Percentiles rank a stretch among this genome's conserved stretches.
phyloP scores from a whole-genome alignment of 2,888 invertebrate genomes.

The Nomada ferruginata region DNA sequence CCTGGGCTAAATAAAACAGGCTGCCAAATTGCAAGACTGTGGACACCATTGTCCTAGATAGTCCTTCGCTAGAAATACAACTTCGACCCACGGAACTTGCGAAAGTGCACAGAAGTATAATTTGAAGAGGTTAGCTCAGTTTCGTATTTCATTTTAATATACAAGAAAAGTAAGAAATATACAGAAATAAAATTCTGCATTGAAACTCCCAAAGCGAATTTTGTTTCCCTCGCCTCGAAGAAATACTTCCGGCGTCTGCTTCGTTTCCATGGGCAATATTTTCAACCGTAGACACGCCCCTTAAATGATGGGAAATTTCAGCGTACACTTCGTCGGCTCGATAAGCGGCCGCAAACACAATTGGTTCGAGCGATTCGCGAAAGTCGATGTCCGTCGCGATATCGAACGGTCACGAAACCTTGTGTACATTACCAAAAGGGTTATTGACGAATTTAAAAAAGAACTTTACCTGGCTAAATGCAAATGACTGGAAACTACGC shows the following conservation, averaged over 20 bases:
- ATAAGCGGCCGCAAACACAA: conserved; percentile 53
- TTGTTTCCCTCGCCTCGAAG: conserved; percentile 15
- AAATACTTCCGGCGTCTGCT: conserved; percentile 19
- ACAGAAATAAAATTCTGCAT: too few relatives aligned
- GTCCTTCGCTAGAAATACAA: too few relatives aligned
- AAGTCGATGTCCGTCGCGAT: conserved; percentile 46
- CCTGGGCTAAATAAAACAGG: conserved; percentile 5
- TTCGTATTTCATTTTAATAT: too few relatives aligned
- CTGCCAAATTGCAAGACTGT: not conserved
- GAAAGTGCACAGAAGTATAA: too few relatives aligned
- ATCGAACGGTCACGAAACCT: conserved; percentile 41
- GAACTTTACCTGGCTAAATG: too few relatives aligned
- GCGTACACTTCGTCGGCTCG: conserved; percentile 34
- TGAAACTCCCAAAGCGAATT: not conserved
- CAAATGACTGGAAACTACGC: too few relatives aligned
- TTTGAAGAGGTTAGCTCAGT: too few relatives aligned
- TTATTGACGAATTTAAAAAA: too few relatives aligned
- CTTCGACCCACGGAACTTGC: too few relatives aligned
- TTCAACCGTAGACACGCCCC: conserved; percentile 35
- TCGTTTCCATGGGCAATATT: conserved; percentile 39
- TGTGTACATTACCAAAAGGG: conserved; percentile 21
- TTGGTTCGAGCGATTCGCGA: conserved; percentile 18
- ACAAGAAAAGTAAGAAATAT: too few relatives aligned
- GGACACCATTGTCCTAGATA: too few relatives aligned
- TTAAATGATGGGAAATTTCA: conserved; percentile 65